Conservation (phyloP, 2,888 invertebrate species). For the Cybosia mesomella region DNA sequence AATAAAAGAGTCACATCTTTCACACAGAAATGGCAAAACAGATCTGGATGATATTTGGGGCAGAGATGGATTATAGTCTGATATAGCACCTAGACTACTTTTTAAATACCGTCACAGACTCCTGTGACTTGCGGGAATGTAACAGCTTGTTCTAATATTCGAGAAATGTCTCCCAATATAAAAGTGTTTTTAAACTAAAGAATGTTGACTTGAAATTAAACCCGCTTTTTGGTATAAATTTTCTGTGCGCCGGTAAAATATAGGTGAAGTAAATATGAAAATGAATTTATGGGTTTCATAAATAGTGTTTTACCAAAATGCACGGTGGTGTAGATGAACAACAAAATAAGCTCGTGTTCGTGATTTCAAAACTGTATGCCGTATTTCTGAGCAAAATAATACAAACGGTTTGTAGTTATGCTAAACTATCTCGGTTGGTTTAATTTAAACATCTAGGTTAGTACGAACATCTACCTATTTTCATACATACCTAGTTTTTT, state of each 20-base stretch:
- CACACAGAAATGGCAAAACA: too few relatives aligned
- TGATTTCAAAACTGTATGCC: slow-evolving; percentile 16
- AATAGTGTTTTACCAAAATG: slow-evolving; percentile 14
- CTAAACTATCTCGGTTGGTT: slow-evolving; percentile 18
- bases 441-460: not conserved
- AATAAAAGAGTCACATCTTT: too few relatives aligned
- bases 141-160: too few relatives aligned
- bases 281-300: slow-evolving; percentile 20
- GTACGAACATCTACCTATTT: not conserved
- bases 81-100: too few relatives aligned
- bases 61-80: too few relatives aligned
- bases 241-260: slow-evolving; percentile 10
- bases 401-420: slow-evolving; percentile 7
- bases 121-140: too few relatives aligned
- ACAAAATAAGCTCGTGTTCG: slow-evolving; percentile 12
- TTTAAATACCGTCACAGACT: too few relatives aligned
- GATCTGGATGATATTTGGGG: too few relatives aligned
- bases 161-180: slow-evolving; percentile 34
- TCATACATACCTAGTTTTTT: too few relatives aligned
- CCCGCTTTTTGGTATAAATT: slow-evolving; percentile 5
- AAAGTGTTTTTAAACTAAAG: slow-evolving; percentile 46
- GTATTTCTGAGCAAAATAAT: slow-evolving; percentile 15
- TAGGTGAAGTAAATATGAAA: slow-evolving; percentile 6
- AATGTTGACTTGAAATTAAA: slow-evolving; percentile 34
- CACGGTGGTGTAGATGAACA: slow-evolving; percentile 8